These are phyloP conservation scores for Kryptopterus vitreolus DNA, from an alignment of 2,797 vertebrate genomes.

Conservation along the genomic window DNA sequence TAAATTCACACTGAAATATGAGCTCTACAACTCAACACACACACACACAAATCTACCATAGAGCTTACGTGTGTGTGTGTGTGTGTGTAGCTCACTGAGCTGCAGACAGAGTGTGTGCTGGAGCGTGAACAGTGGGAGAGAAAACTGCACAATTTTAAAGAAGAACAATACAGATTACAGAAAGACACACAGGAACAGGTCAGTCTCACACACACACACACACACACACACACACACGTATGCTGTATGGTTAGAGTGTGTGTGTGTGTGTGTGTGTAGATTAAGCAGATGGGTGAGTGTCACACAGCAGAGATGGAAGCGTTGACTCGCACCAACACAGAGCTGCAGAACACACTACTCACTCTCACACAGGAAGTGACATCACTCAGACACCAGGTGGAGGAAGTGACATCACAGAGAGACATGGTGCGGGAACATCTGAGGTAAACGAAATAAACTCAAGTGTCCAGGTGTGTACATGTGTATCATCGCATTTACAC, in stretches of 20 bases:
- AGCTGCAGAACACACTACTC: conserved; percentile 65
- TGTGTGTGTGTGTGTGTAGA: conserved; percentile 52
- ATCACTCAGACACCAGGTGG: conserved; percentile 62
- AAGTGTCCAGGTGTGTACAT: not conserved
- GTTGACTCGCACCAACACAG: conserved; percentile 52
- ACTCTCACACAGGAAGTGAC: conserved; percentile 64
- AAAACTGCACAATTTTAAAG: conserved; percentile 56
- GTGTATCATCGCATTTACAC: not conserved
- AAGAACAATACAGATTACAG: conserved; percentile 59
- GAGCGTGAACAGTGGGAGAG: conserved; percentile 62
- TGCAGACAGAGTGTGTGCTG: conserved; percentile 62
- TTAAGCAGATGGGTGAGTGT: conserved; percentile 61
- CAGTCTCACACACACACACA: conserved; percentile 1
- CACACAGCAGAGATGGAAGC: conserved; percentile 59
- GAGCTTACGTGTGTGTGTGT: conserved; percentile 6
- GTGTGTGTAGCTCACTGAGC: conserved; percentile 60
- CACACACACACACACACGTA: not conserved
- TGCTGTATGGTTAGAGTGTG: not conserved
- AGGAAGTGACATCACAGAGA: conserved; percentile 65
- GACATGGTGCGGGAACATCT: conserved; percentile 69
- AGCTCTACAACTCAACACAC: not conserved
- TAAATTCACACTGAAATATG: not conserved
- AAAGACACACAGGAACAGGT: conserved; percentile 60
- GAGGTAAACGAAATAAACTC: conserved; percentile 60
- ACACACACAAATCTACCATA: not conserved